A percentile compares a stretch with the other conserved stretches of the same genome.
These are phyloP conservation scores for Caenorhabditis briggsae DNA, from an alignment of 1,140 invertebrate species.

Conservation along the genomic window DNA sequence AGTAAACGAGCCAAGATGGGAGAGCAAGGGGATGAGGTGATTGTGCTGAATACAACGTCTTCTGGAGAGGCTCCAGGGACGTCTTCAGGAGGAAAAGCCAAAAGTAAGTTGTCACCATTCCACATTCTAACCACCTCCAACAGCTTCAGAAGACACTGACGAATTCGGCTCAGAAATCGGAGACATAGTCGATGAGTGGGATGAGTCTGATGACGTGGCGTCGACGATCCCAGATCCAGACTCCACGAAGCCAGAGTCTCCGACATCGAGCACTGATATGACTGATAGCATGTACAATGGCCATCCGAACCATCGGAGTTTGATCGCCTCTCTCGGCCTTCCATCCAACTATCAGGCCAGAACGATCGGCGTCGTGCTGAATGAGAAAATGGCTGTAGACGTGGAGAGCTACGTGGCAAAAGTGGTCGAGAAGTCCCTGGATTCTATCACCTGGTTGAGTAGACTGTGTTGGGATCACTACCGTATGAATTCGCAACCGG, in stretches of 20 bases:
- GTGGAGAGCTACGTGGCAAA: background rate
- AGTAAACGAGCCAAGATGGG: background rate
- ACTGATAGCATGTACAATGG: slow-evolving; percentile 1
- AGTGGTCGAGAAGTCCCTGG: background rate
- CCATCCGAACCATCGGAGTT: slow-evolving; percentile 22
- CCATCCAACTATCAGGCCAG: background rate
- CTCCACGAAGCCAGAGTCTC: background rate
- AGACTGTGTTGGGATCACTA: background rate
- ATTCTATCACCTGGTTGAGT: background rate
- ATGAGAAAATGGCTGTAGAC: background rate
- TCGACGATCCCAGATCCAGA: background rate
- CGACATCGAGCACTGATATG: background rate
- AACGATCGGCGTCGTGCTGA: background rate
- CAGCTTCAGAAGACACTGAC: background rate
- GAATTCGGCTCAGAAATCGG: background rate
- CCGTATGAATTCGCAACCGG: background rate
- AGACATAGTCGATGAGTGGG: slow-evolving; percentile 30
- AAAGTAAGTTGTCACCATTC: too few relatives aligned
- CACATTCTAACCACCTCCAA: background rate
- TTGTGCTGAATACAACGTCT: slow-evolving; percentile 28
- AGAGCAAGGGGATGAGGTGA: background rate
- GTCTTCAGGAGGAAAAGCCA: too few relatives aligned
- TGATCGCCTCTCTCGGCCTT: background rate
- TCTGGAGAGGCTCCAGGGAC: background rate
- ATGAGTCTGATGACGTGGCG: background rate